phyloP scores from a whole-genome alignment of 2,888 invertebrate species.

The Parnassius glacialis region DNA sequence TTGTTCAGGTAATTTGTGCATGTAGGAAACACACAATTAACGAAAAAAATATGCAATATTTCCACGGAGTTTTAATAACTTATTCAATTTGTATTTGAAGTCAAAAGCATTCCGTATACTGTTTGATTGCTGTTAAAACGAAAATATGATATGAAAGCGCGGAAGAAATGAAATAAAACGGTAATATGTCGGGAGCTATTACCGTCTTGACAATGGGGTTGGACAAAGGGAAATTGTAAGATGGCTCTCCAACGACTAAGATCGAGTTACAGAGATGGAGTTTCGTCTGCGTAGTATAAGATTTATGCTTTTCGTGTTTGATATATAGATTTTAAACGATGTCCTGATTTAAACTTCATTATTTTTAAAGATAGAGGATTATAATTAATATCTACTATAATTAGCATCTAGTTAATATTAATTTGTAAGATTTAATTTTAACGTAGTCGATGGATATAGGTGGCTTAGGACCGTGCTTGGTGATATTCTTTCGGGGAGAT shows the following conservation, averaged over 20 bases:
- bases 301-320: constrained; percentile 15
- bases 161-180: constrained; percentile 69
- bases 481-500: no score
- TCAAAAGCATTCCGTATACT: constrained; percentile 25
- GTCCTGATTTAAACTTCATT: constrained; percentile 14
- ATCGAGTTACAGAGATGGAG: constrained; percentile 61
- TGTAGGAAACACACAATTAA: no score
- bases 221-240: constrained; percentile 66
- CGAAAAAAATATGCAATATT: no score
- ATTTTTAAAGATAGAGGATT: no score
- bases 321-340: constrained; percentile 23
- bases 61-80: not conserved
- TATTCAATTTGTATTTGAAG: constrained; percentile 17
- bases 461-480: no score
- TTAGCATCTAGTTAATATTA: no score
- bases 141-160: constrained; percentile 58
- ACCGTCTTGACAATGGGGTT: constrained; percentile 62
- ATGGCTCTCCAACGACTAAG: constrained; percentile 54
- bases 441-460: no score
- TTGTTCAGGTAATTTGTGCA: no score
- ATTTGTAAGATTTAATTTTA: no score
- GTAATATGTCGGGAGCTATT: constrained; percentile 66
- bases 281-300: constrained; percentile 16
- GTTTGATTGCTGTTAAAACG: constrained; percentile 49
- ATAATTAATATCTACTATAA: no score